Percentiles rank a stretch among this genome's conserved stretches.
Conservation (phyloP, 2,113 vertebrate genomes). For the Empidonax traillii region DNA sequence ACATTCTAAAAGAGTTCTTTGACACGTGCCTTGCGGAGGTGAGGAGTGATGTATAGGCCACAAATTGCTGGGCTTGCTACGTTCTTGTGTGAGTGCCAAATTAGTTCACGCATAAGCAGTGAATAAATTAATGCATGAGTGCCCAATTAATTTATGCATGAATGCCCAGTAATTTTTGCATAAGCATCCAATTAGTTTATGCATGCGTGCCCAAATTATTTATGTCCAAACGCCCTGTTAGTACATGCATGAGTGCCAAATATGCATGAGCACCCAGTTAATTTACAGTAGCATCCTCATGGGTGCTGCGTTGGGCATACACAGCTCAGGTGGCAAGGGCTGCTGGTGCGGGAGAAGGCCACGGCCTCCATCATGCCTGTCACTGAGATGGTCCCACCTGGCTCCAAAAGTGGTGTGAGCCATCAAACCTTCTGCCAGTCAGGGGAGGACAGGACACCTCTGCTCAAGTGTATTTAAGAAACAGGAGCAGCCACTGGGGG, state of each 20-base stretch:
- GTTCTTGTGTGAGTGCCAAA: background rate
- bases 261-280: background rate
- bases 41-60: rapidly evolving
- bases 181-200: background rate
- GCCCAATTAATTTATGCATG: background rate
- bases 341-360: background rate
- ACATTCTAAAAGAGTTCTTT: background rate
- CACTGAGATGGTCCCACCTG: background rate
- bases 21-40: rapidly evolving
- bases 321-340: background rate
- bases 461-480: background rate
- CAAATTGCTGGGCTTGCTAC: background rate
- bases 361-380: background rate
- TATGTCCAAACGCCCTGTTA: background rate
- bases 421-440: background rate
- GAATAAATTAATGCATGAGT: background rate
- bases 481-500: background rate
- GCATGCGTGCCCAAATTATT: background rate
- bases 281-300: background rate
- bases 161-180: background rate
- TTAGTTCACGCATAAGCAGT: background rate
- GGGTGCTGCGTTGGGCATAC: background rate
- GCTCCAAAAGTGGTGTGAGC: background rate
- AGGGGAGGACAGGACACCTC: background rate
- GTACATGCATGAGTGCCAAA: background rate